phyloP scores from a whole-genome alignment of 2,797 vertebrate species.

The Geotria australis region DNA sequence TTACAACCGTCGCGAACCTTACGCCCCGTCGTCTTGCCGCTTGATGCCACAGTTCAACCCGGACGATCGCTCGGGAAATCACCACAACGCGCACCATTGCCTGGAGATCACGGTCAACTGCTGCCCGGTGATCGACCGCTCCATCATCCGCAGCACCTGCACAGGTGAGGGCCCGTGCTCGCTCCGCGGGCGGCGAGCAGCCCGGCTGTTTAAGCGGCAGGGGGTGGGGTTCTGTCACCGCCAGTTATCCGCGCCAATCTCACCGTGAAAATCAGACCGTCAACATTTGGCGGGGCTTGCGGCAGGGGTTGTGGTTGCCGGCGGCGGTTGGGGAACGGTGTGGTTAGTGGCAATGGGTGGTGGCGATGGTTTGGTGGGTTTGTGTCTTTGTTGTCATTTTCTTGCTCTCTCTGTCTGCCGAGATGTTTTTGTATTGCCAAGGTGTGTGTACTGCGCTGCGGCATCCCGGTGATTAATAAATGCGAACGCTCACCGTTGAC shows the following conservation, averaged over 20 bases:
- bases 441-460: background rate
- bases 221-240: no score
- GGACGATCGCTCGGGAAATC: slow-evolving; percentile 96
- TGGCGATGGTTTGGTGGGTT: no score
- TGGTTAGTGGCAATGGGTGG: no score
- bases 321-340: no score
- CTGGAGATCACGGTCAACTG: slow-evolving; percentile 98
- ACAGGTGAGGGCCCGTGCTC: slow-evolving; percentile 32
- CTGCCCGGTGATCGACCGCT: slow-evolving; percentile 95
- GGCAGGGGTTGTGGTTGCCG: no score
- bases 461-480: background rate
- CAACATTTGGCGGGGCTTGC: no score
- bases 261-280: no score
- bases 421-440: no score
- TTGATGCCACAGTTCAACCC: slow-evolving; percentile 54
- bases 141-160: slow-evolving; percentile 94
- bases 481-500: background rate
- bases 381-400: no score
- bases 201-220: background rate
- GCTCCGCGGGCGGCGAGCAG: background rate
- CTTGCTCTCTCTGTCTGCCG: no score
- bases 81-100: slow-evolving; percentile 97
- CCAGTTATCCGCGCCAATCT: no score
- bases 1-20: no score
- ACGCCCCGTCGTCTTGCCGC: background rate